Evolutionary conservation across 2,888 invertebrate genomes (phyloP).

Genomic region (Atethmia centrago): DNA sequence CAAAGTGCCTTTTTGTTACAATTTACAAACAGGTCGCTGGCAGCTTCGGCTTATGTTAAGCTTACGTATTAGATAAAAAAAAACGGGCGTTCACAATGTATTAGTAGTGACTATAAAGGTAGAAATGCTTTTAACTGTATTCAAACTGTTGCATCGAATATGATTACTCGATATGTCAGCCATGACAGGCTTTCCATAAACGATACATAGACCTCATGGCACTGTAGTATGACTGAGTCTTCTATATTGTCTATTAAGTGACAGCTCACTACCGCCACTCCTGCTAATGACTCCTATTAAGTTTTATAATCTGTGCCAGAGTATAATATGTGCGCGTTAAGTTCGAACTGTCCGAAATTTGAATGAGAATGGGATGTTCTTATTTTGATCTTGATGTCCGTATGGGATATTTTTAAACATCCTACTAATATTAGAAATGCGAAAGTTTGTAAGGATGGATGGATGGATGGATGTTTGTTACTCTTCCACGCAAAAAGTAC

Average conservation of each 20-base stretch:
- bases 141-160: neutral
- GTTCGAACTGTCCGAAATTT: slow-evolving; percentile 37
- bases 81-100: neutral
- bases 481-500: no score
- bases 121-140: neutral
- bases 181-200: neutral
- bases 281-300: slow-evolving; percentile 50
- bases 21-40: no score
- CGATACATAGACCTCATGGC: neutral
- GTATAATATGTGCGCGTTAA: slow-evolving; percentile 32
- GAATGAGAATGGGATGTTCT: slow-evolving; percentile 32
- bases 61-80: neutral
- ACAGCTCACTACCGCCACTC: slow-evolving; percentile 12
- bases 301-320: slow-evolving; percentile 47
- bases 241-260: slow-evolving; percentile 35
- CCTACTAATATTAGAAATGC: no score
- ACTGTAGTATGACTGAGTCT: neutral
- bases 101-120: neutral
- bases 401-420: neutral
- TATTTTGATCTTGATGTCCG: slow-evolving; percentile 3
- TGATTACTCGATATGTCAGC: neutral
- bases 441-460: no score
- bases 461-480: no score
- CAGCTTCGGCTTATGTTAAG: no score
- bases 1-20: no score